Conservation (phyloP, 2,888 invertebrate genomes). For the Agriopis marginaria region DNA sequence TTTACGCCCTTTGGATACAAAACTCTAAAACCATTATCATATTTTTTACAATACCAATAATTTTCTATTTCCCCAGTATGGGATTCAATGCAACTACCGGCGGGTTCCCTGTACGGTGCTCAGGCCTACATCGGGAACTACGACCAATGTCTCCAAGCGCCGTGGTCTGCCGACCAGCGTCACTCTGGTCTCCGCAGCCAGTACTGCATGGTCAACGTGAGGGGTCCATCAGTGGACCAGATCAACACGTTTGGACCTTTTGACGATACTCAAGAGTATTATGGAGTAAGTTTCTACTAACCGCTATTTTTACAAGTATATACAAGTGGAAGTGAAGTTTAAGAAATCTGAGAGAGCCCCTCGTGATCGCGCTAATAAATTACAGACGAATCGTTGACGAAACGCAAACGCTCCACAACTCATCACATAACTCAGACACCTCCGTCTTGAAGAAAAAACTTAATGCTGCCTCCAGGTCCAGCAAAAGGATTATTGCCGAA, state of each 20-base stretch:
- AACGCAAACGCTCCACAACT: no score
- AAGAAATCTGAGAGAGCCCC: no score
- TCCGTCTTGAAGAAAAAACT: no score
- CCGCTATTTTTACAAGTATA: not conserved
- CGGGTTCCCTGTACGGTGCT: slow-evolving; percentile 56
- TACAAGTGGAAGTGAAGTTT: no score
- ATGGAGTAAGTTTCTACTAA: not conserved
- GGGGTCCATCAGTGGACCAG: slow-evolving; percentile 7
- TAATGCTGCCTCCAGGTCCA: no score
- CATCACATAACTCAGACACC: no score
- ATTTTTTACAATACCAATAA: not conserved
- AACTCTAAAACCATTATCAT: no score
- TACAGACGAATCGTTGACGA: no score
- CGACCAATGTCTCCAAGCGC: slow-evolving; percentile 59
- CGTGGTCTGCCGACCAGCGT: slow-evolving; percentile 43
- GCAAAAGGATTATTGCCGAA: no score
- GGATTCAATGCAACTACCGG: slow-evolving; percentile 61
- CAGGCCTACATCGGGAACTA: slow-evolving; percentile 56
- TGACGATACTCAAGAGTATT: slow-evolving; percentile 44
- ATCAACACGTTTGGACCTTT: slow-evolving; percentile 36
- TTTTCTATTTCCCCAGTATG: slow-evolving; percentile 50
- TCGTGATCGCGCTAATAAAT: no score
- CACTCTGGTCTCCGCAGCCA: slow-evolving; percentile 49
- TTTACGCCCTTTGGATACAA: no score
- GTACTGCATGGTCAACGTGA: slow-evolving; percentile 60